phyloP scores from a whole-genome alignment of 2,888 invertebrate species.

The Hemicrepidius hirtus region DNA sequence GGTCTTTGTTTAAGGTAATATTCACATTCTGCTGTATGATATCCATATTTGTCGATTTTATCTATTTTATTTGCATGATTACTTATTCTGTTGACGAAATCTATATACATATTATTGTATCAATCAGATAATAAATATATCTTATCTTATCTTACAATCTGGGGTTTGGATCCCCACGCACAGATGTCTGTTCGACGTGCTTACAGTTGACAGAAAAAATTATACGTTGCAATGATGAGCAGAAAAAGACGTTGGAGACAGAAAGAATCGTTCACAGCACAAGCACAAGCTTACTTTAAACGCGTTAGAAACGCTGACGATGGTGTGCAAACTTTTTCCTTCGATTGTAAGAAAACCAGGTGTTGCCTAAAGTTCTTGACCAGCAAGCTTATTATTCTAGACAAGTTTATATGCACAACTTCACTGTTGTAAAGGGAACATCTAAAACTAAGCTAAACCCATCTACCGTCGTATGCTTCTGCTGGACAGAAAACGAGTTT shows the following conservation, averaged over 20 bases:
- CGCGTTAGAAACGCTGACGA: constrained; percentile 25
- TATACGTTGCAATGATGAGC: constrained; percentile 17
- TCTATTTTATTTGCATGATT: too few relatives aligned
- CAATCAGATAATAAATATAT: too few relatives aligned
- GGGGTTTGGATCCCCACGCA: constrained; percentile 47
- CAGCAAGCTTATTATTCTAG: constrained; percentile 64
- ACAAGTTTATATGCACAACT: constrained; percentile 65
- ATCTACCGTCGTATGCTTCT: too few relatives aligned
- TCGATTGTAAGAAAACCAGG: constrained; percentile 66
- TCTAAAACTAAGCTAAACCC: constrained; percentile 56
- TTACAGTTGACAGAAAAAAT: constrained; percentile 40
- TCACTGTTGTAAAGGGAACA: constrained; percentile 62
- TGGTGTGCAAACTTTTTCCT: constrained; percentile 53
- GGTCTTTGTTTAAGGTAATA: too few relatives aligned
- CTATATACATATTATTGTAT: too few relatives aligned
- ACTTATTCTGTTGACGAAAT: too few relatives aligned
- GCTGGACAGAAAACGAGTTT: too few relatives aligned
- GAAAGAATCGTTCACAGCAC: constrained; percentile 26
- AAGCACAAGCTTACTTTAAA: constrained; percentile 6
- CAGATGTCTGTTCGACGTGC: constrained; percentile 52
- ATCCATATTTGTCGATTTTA: too few relatives aligned
- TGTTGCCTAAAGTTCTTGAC: constrained; percentile 63
- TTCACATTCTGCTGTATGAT: too few relatives aligned
- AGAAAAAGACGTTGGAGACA: constrained; percentile 8
- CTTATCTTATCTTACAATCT: constrained; percentile 44